Evolutionary conservation across 2,113 vertebrate species (phyloP), one percentile per base, ranked within the genome.

Genomic region (Capreolus pygargus): DNA sequence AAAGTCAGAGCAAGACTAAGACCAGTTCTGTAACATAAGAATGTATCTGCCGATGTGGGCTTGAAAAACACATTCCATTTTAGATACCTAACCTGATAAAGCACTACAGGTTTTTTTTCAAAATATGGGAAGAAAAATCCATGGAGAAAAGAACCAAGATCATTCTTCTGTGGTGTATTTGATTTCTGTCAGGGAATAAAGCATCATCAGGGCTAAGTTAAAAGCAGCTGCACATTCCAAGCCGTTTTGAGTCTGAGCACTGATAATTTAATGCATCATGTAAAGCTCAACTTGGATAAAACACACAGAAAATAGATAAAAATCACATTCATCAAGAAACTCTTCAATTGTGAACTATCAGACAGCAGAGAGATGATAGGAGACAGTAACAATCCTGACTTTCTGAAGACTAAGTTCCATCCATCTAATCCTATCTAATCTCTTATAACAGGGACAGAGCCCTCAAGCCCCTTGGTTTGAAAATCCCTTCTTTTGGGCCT

Each of bases 401-500:
- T 97, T 86, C 96, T 74, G 64, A 92, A 89, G 25, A 33, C 60
- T 12, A 61, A 85, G 28, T 79, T 57, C 95, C 30, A 84, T 95
- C 84, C 60, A 92, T 55, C 81, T 91, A 88, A 89, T 88, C 88
- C 96, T 52, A 95, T 83, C 74, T 92, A 39, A 93, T 70, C 94
- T 88, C 79, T n/a, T 30, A 12, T 89, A 87, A 92, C 5, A 82
- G 60, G 78, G 85, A 90, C 83, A 86, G 61, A 76, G 43, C 61
- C 45, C 50, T 36, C 88, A 90, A 58, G 47, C n/a, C 23, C 76
- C 15, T 79, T 84, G 54, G 50, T 64, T n/a, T 89, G 36, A 39
- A 96, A 94, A 89, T 54, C 39, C 5, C 45, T 57, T 91, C 85
- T 57, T 95, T 86, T 50, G 67, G 88, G 55, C 36, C 79, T 95